A percentile compares a stretch with the other conserved stretches of the same genome.
phyloP scores from a whole-genome alignment of 2,888 invertebrate genomes.

The Branchinecta sandiegonensis region DNA sequence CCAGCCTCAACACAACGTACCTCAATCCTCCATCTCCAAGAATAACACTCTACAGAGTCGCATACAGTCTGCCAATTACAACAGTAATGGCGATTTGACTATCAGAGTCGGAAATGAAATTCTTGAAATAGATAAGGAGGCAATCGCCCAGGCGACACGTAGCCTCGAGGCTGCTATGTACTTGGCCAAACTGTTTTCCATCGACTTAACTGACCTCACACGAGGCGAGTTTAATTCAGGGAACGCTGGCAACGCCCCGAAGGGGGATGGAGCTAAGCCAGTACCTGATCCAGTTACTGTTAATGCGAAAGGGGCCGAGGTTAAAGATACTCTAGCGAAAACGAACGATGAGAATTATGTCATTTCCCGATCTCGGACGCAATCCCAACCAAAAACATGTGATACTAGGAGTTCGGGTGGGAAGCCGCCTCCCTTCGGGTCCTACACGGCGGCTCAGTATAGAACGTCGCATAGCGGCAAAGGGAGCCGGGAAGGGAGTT shows the following conservation, averaged over 20 bases:
- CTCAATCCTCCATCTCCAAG: not conserved
- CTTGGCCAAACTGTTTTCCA: constrained; percentile 1
- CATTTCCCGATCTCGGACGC: constrained; percentile 14
- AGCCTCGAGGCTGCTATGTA: constrained; percentile 6
- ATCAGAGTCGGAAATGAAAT: not conserved
- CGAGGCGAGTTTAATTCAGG: not conserved
- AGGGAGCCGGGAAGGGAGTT: not conserved
- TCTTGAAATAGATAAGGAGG: constrained; percentile 12
- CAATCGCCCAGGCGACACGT: constrained; percentile 3
- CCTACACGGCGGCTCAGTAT: constrained; percentile 12
- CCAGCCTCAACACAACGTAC: not conserved
- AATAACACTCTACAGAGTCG: not conserved
- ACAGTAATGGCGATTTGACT: constrained; percentile 6
- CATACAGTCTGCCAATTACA: constrained; percentile 9
- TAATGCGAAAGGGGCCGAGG: not conserved
- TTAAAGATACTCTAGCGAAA: not conserved
- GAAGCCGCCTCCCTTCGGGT: constrained; percentile 5
- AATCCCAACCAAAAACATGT: not conserved
- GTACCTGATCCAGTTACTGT: not conserved
- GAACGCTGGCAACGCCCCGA: not conserved
- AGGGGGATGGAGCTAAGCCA: not conserved
- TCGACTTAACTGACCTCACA: constrained; percentile 1
- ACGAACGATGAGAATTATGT: not conserved
- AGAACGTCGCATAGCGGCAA: not conserved
- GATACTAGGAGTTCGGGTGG: not conserved